Evolutionary conservation across 2,113 vertebrate genomes (phyloP), one percentile per base, ranked within the genome.

Genomic region (Petaurus breviceps): DNA sequence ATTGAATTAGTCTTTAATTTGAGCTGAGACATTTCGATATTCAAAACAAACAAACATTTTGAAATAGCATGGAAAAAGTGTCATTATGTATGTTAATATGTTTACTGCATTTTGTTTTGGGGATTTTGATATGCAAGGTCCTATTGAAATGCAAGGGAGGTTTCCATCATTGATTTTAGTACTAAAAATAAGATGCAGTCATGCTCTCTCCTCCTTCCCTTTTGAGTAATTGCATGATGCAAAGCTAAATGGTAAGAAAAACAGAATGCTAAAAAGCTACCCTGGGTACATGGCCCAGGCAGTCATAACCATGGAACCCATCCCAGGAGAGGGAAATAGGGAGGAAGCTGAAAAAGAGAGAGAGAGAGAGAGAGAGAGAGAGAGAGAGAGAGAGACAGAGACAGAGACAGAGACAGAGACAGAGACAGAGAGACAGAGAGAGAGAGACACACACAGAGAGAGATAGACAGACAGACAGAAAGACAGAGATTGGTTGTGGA

Each of bases 81-180:
- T 94, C 92, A 94, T 95, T 96, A 96, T 95, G 93, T 94, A 94
- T 95, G 96, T 97, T 97, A 97, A 98, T 98, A 96, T 93, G 89
- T 98, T 98, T 97, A 97, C 97, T 98, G 93, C 96, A 94, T 94
- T 98, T 98, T 98, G 97, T 98, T 97, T 98, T 47, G 93, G 89
- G 96, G 95, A 95, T 94, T 94, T 97, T 95, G 96, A 92, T 97
- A 97, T 98, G 95, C 93, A 97, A 98, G 97, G 84, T 93, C 57
- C 94, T 90, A 96, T 96, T 98, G 92, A 93, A 97, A 97, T 97
- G 94, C 97, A 96, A 91, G 89, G 91, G 92, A 96, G 94, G 53
- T 94, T 97, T 92, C 77, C 68, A 61, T 93, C 92, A 97, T 94
- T 97, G 89, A 95, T 98, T 97, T 98, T 93, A 97, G 92, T 0